Base-by-base conservation (phyloP, 2,113 vertebrate genomes). In the Aythya baeri region DNA sequence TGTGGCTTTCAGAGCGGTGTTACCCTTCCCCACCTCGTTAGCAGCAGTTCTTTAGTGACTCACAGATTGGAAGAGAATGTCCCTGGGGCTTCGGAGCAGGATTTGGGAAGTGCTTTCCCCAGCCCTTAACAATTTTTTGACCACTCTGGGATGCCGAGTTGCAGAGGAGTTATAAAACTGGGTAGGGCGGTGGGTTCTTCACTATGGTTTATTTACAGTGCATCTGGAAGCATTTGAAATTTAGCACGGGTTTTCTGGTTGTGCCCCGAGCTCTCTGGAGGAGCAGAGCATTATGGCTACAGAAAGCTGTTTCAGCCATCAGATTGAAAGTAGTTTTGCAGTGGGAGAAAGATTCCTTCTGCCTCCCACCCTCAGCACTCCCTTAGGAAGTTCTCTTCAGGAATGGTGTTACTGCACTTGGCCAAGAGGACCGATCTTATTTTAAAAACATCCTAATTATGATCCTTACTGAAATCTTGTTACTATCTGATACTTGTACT, bases 171-270 rank as follows among this genome's bases (percentile, higher is more conserved):
- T 54, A 41, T 20, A 23, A 13, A 12, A 26, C 23, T 7, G 20
- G 31, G 22, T 80, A 8, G 88, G 68, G 31, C 8, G 52, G 25
- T 77, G 78, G 22, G 6, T 23, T 18, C 95, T 83, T 50, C 3
- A 0, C 15, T 72, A 52, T 8, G 4, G 13, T 74, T 62, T 81
- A 32, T 54, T 93, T 71, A 15, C 34, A 3, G 21, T 27, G 52
- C 66, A 73, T 86, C 86, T 94, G 91, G 91, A 95, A 94, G 21
- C 44, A 11, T 72, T 94, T 89, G 52, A 31, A 38, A 66, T 31
- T 32, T 34, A 61, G 57, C 50, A 68, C 63, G 73, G 44, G 3
- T 92, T 91, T 84, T 88, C 74, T 84, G 49, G 13, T 87, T 54
- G 44, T 94, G 49, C 76, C 94, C 59, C 68, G 57, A 17, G n/a